Evolutionary conservation across 2,888 invertebrate genomes (phyloP).

Genomic region (Drosophila atripex): DNA sequence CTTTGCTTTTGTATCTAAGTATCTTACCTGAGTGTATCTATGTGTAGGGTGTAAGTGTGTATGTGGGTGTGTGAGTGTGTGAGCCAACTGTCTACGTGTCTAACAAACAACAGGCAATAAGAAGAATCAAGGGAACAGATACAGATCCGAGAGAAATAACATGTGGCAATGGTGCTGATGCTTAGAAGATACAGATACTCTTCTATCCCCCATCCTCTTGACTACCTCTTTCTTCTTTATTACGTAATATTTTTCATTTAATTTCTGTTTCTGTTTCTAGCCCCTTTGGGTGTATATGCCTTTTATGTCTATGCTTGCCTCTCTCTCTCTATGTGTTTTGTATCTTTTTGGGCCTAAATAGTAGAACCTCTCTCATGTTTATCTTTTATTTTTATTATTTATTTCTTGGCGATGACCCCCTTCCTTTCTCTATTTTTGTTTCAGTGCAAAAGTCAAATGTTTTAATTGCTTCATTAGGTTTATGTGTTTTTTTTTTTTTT

Average conservation of each 20-base stretch:
- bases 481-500: constrained; percentile 1
- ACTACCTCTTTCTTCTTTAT: constrained; percentile 14
- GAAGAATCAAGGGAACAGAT: constrained; percentile 7
- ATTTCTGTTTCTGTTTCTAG: not conserved
- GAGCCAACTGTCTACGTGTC: constrained; percentile 34
- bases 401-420: constrained; percentile 37
- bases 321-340: too few relatives aligned
- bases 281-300: too few relatives aligned
- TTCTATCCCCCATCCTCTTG: not conserved
- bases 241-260: constrained; percentile 29
- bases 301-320: not conserved
- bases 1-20: constrained; percentile 36
- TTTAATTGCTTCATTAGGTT: constrained; percentile 75
- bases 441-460: constrained; percentile 60
- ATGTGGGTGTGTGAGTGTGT: not conserved
- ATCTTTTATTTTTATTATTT: constrained; percentile 4
- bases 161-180: constrained; percentile 29
- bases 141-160: constrained; percentile 8
- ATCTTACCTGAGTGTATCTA: constrained; percentile 39
- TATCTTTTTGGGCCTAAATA: constrained; percentile 45
- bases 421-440: constrained; percentile 22
- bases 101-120: constrained; percentile 22
- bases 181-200: constrained; percentile 13
- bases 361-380: constrained; percentile 35
- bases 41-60: not conserved